Base-by-base conservation (phyloP, 2,888 invertebrate genomes). In the Rutpela maculata region DNA sequence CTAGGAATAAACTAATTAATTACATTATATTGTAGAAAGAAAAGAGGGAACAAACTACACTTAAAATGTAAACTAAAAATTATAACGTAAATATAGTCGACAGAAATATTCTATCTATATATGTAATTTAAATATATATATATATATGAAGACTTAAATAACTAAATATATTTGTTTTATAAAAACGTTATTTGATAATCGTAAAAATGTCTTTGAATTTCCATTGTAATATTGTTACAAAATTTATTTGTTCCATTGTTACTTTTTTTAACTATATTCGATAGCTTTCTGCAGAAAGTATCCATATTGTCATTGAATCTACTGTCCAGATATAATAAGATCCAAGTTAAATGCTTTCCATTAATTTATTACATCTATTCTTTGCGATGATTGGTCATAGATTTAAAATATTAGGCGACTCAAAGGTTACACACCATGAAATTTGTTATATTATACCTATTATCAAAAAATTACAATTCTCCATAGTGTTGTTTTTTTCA, bases 1-100 rank as follows among this genome's bases (percentile, higher is more conserved):
- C 9, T 70, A 43, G 43, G 15, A 55, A 63, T 38, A 38, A 31
- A 63, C 35, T 56, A 10, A 72, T 31, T 35, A 62, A 70, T 43
- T 59, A 26, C 18, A 70, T 19, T 26, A 1, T 38, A 70, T 15
- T 62, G 69, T 70, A 70, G 72, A 66, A 62, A 63, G 62, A 50
- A 38, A 74, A 60, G 68, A 68, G 74, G 74, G 74, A 74, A 74
- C 74, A 74, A 74, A 74, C 55, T 74, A 74, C 74, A 74, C 74
- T 74, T 74, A 74, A 60, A 57, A 74, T 60, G 68, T 66, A 57
- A 66, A 72, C 57, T 18, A 55, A 72, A 72, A 70, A 63, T 72
- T 71, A 62, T 67, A 67, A 55, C 31, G 0, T 71, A 62, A 38
- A 31, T 50, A 68, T 57, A 70, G 12, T 26, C n/a, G 66, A 15